phyloP scores from a whole-genome alignment of 1,140 invertebrate genomes.

The Contarinia nasturtii region DNA sequence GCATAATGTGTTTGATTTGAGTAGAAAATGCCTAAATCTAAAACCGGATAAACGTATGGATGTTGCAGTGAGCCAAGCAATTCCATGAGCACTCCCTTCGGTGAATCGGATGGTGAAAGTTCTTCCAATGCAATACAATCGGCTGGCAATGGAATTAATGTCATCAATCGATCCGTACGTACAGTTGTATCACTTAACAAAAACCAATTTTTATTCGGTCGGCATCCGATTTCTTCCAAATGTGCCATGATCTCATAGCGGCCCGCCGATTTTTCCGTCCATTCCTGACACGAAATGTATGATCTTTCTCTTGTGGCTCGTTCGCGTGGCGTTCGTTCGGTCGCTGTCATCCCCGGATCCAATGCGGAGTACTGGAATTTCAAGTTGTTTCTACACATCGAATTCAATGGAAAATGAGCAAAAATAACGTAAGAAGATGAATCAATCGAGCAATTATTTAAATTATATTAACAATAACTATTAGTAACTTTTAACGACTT shows the following conservation, averaged over 20 bases:
- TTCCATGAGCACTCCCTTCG: slow-evolving; percentile 44
- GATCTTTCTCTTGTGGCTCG: slow-evolving; percentile 38
- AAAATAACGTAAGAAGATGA: neutral
- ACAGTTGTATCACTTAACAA: slow-evolving; percentile 47
- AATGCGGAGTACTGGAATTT: slow-evolving; percentile 49
- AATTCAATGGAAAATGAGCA: too few species aligned
- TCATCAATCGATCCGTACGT: slow-evolving; percentile 59
- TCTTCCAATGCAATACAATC: slow-evolving; percentile 29
- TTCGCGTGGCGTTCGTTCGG: slow-evolving; percentile 42
- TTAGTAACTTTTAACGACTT: too few species aligned
- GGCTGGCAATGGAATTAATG: slow-evolving; percentile 44
- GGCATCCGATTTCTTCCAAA: slow-evolving; percentile 58
- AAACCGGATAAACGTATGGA: slow-evolving; percentile 76
- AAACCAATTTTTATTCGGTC: slow-evolving; percentile 78
- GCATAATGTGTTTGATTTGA: slow-evolving; percentile 33
- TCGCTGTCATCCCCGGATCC: slow-evolving; percentile 31
- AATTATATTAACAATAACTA: neutral
- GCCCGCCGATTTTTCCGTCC: slow-evolving; percentile 35
- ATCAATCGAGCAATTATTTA: neutral
- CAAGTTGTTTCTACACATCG: slow-evolving; percentile 24
- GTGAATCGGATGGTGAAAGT: slow-evolving; percentile 27
- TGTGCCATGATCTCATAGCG: slow-evolving; percentile 58
- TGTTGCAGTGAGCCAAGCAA: slow-evolving; percentile 72
- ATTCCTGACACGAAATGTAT: slow-evolving; percentile 40
- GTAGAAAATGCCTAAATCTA: slow-evolving; percentile 54